phyloP scores from a whole-genome alignment of 2,888 invertebrate genomes.

The Dysmachus trigonus region DNA sequence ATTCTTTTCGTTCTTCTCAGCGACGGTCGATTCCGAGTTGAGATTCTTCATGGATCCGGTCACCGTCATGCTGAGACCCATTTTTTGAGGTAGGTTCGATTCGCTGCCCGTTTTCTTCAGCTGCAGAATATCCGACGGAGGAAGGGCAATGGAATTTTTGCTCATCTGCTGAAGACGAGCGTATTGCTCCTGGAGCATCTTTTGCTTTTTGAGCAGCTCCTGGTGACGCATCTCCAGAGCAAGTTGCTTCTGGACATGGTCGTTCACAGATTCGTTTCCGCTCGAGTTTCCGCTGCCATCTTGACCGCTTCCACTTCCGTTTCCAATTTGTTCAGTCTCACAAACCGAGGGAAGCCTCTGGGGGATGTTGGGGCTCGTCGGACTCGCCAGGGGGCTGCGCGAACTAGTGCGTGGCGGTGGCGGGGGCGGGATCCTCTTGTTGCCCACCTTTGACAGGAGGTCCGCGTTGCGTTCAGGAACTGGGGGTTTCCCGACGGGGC shows the following conservation, averaged over 20 bases:
- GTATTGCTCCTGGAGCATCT: constrained; percentile 90
- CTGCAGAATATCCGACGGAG: constrained; percentile 66
- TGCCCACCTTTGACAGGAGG: constrained; percentile 75
- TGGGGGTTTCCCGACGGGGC: constrained; percentile 76
- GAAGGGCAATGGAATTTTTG: constrained; percentile 74
- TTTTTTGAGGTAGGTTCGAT: constrained; percentile 84
- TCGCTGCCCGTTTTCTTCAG: constrained; percentile 90
- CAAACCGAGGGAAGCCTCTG: constrained; percentile 66
- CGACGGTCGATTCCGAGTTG: constrained; percentile 54
- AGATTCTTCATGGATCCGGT: constrained; percentile 57
- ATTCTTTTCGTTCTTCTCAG: constrained; percentile 55
- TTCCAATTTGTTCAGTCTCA: constrained; percentile 58
- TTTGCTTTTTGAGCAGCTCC: constrained; percentile 86
- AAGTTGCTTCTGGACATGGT: constrained; percentile 76
- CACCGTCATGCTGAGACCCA: constrained; percentile 73
- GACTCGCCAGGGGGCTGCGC: constrained; percentile 86
- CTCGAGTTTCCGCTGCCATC: constrained; percentile 70
- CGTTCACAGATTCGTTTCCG: constrained; percentile 80
- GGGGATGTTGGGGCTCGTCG: constrained; percentile 77
- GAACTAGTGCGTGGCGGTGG: constrained; percentile 92
- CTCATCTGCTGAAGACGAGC: constrained; percentile 88
- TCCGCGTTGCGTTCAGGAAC: constrained; percentile 85
- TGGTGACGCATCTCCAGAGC: constrained; percentile 88
- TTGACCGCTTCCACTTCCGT: constrained; percentile 53
- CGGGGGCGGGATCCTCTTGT: constrained; percentile 85